Evolutionary conservation across 2,797 vertebrate species (phyloP).

Genomic region (Fundulus diaphanus): DNA sequence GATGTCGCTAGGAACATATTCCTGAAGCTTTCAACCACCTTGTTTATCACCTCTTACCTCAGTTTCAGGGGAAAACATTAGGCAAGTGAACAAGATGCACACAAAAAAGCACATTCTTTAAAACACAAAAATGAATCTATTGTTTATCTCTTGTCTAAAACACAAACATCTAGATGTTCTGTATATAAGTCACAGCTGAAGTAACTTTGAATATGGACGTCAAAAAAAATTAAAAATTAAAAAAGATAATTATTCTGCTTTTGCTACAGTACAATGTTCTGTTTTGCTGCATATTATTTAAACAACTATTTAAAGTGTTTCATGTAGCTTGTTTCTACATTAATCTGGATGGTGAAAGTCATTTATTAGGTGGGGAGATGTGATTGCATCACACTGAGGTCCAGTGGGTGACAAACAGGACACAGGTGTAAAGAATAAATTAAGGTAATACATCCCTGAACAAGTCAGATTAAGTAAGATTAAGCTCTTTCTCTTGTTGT

Average conservation of each 20-base stretch:
- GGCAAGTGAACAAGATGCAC: neutral
- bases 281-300: neutral
- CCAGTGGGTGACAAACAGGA: slow-evolving; percentile 45
- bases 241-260: neutral
- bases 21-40: slow-evolving; percentile 30
- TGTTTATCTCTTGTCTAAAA: slow-evolving; percentile 11
- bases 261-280: neutral
- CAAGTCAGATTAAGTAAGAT: slow-evolving; percentile 33
- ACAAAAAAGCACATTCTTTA: neutral
- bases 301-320: neutral
- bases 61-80: slow-evolving; percentile 11
- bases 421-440: slow-evolving; percentile 46
- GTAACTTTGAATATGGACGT: neutral
- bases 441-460: slow-evolving; percentile 31
- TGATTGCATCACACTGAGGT: slow-evolving; percentile 20
- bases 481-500: slow-evolving; percentile 39
- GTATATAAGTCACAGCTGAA: slow-evolving; percentile 2
- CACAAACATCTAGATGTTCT: neutral
- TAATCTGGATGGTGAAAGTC: neutral
- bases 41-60: slow-evolving; percentile 34
- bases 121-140: slow-evolving; percentile 2
- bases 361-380: slow-evolving; percentile 13
- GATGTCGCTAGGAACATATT: slow-evolving; percentile 31
- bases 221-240: neutral
- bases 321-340: neutral